phyloP scores from a whole-genome alignment of 2,797 vertebrate genomes.

The Cynodonichthys magdalenae region DNA sequence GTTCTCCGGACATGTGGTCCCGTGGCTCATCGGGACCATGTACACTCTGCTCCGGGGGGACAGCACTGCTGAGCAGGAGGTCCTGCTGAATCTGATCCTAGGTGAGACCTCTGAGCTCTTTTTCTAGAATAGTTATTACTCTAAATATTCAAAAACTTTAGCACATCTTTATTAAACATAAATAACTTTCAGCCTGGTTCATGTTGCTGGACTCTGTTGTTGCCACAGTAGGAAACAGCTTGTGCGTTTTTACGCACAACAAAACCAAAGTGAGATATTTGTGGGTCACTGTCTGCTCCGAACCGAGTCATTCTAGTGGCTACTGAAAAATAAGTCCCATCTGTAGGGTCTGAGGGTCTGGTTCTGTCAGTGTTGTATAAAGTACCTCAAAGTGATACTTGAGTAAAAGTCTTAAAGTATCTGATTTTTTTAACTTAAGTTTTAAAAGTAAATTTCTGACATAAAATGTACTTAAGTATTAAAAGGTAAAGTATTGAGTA shows the following conservation, averaged over 20 bases:
- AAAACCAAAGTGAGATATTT: not conserved
- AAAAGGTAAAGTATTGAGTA: no score
- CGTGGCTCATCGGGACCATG: conserved; percentile 86
- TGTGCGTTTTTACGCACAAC: conserved; percentile 45
- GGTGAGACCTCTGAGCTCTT: conserved; percentile 68
- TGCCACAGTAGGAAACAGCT: not conserved
- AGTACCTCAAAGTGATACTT: no score
- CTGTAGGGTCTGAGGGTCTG: not conserved
- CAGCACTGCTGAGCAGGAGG: conserved; percentile 84
- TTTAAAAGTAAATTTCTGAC: no score
- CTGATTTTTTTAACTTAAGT: no score
- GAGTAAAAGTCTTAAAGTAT: no score
- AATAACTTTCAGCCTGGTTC: not conserved
- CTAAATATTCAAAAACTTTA: no score
- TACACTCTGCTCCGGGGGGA: conserved; percentile 84
- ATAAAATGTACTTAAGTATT: no score
- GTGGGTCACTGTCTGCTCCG: not conserved
- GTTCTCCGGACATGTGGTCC: conserved; percentile 88
- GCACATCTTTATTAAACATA: not conserved
- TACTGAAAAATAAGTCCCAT: conserved; percentile 10
- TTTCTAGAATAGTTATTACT: no score
- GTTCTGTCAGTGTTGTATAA: no score
- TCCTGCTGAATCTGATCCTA: conserved; percentile 89
- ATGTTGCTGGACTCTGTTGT: not conserved
- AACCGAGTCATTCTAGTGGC: conserved; percentile 5